These are phyloP conservation scores for Peromyscus melanophrys DNA, from an alignment of 2,797 vertebrate species.

Conservation along the genomic window DNA sequence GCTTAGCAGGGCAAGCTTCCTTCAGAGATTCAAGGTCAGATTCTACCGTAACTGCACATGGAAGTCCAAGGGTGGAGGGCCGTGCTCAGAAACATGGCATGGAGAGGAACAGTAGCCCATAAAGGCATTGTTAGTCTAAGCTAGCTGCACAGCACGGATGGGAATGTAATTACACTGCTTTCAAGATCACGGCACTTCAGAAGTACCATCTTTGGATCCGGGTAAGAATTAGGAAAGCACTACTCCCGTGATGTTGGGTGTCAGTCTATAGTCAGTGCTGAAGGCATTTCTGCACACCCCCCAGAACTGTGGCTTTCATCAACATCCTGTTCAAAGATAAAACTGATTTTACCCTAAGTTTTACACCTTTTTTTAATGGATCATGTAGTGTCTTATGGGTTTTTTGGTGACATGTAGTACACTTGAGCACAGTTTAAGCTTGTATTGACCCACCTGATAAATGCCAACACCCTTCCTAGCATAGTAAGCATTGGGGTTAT, in stretches of 20 bases:
- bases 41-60: neutral
- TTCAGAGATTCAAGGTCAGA: neutral
- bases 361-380: neutral
- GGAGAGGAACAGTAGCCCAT: neutral
- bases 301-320: neutral
- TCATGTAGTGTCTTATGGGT: neutral
- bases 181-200: neutral
- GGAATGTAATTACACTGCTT: neutral
- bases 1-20: neutral
- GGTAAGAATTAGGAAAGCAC: neutral
- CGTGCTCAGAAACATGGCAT: neutral
- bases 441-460: neutral
- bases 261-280: neutral
- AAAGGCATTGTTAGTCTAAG: neutral
- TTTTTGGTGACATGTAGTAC: neutral
- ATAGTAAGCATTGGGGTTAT: neutral
- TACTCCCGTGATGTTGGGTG: neutral
- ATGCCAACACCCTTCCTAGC: neutral
- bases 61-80: neutral
- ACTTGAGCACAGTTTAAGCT: neutral
- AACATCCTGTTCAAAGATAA: constrained; percentile 5
- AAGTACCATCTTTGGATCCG: neutral
- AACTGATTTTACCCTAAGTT: constrained; percentile 13
- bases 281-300: neutral
- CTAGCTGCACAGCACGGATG: neutral